Base-by-base conservation (phyloP, 2,113 vertebrate species). In the Percopsis transmontana region DNA sequence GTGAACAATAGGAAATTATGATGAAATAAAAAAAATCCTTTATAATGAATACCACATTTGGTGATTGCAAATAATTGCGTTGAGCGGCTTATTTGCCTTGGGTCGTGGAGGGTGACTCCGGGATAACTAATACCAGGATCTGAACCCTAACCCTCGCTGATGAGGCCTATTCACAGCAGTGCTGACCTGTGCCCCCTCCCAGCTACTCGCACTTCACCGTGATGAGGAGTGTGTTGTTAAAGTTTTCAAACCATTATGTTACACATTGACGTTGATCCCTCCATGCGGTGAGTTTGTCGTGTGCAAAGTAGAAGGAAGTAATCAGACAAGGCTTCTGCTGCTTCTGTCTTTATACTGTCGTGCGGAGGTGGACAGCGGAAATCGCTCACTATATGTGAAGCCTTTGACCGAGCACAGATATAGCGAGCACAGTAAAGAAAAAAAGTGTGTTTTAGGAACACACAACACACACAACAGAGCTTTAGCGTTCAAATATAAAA, bases 1-100 rank as follows among this genome's bases (percentile, higher is more conserved):
- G 64, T 13, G 85, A 91, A 93, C 91, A 92, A 93, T 92, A 87
- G 88, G 83, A 91, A 93, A 92, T 92, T 91, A 93, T 85, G 76
- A 85, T 14, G 70, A 82, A 80, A 76, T 81, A 91, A 94, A 84
- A 88, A 92, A 93, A 92, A 73, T 76, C 51, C 93, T 94, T 94
- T 91, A 88, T 94, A 93, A 95, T 95, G 95, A 97, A 96, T 90
- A 93, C 81, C 91, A 92, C 92, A 95, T 97, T 95, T 94, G 91
- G 95, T 98, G 97, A 99, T 98, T 98, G 95, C 95, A 86, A 94
- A 93, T 96, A 94, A 98, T 98, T 98, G 95, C 91, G 90, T 94
- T 96, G 93, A 94, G 91, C 93, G 91, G 92, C 88, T 92, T 91
- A 92, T 95, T 91, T 94, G 86, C 90, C 88, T 88, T 86, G 91